phyloP scores from a whole-genome alignment of 2,888 invertebrate species.

The Gymnosoma rotundatum region DNA sequence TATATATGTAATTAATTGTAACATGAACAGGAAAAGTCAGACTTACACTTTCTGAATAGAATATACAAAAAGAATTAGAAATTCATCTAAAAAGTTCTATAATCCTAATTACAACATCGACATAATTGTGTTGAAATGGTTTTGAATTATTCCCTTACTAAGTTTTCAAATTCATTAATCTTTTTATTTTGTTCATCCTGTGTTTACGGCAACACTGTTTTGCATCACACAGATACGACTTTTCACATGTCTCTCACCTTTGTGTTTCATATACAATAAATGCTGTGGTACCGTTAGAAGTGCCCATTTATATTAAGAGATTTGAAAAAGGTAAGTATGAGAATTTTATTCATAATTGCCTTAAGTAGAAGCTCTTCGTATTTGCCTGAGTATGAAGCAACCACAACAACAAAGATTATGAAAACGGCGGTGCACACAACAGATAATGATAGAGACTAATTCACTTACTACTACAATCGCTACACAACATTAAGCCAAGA shows the following conservation, averaged over 20 bases:
- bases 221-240: constrained; percentile 14
- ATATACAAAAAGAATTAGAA: no score
- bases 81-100: no score
- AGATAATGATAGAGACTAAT: constrained; percentile 63
- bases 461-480: constrained; percentile 34
- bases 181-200: neutral
- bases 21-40: no score
- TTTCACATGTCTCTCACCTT: constrained; percentile 57
- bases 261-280: constrained; percentile 38
- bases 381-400: constrained; percentile 1
- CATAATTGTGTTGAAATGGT: no score
- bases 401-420: constrained; percentile 52
- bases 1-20: no score
- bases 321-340: constrained; percentile 75
- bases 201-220: neutral
- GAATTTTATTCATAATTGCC: constrained; percentile 78
- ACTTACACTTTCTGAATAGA: no score
- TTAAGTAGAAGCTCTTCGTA: constrained; percentile 72
- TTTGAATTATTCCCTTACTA: neutral
- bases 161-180: neutral
- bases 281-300: constrained; percentile 75
- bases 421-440: constrained; percentile 33
- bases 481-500: constrained; percentile 28
- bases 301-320: constrained; percentile 75
- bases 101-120: no score